Base-by-base conservation (phyloP, 1,140 invertebrate species). In the Anoplolepis gracilipes region DNA sequence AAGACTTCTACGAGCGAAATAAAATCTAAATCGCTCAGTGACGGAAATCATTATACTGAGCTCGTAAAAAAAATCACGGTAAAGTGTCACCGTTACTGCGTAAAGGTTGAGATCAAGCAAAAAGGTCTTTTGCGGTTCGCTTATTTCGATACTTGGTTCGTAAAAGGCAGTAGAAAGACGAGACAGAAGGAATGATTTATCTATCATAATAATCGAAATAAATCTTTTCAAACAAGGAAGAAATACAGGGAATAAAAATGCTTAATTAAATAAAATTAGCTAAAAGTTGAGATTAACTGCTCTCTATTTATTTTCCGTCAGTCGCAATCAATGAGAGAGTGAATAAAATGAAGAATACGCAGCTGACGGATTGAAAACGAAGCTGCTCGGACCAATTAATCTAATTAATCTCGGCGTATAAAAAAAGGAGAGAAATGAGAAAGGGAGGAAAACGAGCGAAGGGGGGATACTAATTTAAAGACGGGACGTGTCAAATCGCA, bases 1-100 rank as follows among this genome's bases (percentile, higher is more conserved):
- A 42, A 22, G 22, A 7, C 30, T 11, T 62, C 19, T 64, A 64
- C 19, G 59, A 57, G 19, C 7, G 4, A 22, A 22, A 19, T 64
- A 49, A 64, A 64, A 33, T 62, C 16, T 25, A 61, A 76, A 75
- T 57, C 33, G 30, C 4, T 10, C 5, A 30, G 39, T 64, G 39
- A 46, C 75, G 36, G 36, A 46, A 77, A 33, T 25, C 13, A 62
- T 61, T 62, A 62, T 22, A 30, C 46, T 25, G 55, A 5, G 19
- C 16, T 49, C 28, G 19, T 64, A 77, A 77, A 64, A 59, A 42
- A 57, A 36, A 75, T 57, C 53, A 75, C 53, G n/a, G 13, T 57
- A n/a, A 73, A 55, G 28, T 57, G 33, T 57, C n/a, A 22, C 5
- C 10, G 42, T 30, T 30, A 70, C 25, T 16, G n/a, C 5, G 3